A percentile compares a stretch with the other conserved stretches of the same genome.
Conservation (phyloP, 2,113 vertebrate genomes). For the Helogale parvula region DNA sequence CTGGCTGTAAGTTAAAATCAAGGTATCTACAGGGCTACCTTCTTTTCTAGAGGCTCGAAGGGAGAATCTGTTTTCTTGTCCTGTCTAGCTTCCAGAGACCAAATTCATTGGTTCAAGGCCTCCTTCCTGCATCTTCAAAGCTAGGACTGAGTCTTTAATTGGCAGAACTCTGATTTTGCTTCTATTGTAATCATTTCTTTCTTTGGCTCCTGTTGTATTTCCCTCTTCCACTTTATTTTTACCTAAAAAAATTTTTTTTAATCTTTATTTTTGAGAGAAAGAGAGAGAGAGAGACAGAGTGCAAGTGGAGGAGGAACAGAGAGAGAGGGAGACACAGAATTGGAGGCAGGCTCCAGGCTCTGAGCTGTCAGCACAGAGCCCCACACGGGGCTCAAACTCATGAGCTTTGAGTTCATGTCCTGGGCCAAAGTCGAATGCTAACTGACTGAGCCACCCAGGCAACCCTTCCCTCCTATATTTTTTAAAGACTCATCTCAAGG, state of each 20-base stretch:
- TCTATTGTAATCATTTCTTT: not conserved
- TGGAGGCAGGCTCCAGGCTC: too few relatives aligned
- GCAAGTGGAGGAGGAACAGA: too few relatives aligned
- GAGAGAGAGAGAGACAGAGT: too few relatives aligned
- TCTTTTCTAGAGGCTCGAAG: not conserved
- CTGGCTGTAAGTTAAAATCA: constrained; percentile 12
- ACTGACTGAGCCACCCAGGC: too few relatives aligned
- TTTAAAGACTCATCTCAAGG: not conserved
- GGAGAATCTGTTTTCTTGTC: not conserved
- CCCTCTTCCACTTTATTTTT: not conserved
- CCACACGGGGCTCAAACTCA: too few relatives aligned
- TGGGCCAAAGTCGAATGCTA: too few relatives aligned
- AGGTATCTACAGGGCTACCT: not conserved
- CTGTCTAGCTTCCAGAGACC: not conserved
- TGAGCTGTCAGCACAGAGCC: too few relatives aligned
- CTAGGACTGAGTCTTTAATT: not conserved
- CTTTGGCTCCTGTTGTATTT: not conserved
- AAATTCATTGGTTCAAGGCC: not conserved
- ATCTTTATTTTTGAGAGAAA: too few relatives aligned
- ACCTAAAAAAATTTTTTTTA: too few relatives aligned
- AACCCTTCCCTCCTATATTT: not conserved
- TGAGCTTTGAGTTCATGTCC: too few relatives aligned
- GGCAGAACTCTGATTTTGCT: not conserved
- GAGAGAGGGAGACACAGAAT: too few relatives aligned
- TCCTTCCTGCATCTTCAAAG: not conserved